phyloP scores from a whole-genome alignment of 1,140 invertebrate genomes.

The Maconellicoccus hirsutus region DNA sequence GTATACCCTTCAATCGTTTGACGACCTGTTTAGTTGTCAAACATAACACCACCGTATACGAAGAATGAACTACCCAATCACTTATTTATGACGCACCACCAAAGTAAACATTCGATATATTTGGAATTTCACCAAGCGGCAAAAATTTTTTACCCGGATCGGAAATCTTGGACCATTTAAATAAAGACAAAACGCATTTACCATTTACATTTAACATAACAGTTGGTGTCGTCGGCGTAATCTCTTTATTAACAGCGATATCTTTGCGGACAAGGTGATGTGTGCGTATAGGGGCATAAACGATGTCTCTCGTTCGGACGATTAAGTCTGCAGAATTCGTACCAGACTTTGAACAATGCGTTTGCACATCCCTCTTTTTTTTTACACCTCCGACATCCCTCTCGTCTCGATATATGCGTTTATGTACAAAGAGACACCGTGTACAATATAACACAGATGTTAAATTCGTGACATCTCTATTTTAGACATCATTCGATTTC shows the following conservation, averaged over 20 bases:
- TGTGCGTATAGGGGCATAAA: neutral
- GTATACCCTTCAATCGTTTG: constrained; percentile 13
- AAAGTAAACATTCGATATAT: constrained; percentile 21
- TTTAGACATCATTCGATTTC: constrained; percentile 18
- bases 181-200: no score
- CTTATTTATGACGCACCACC: constrained; percentile 14
- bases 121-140: neutral
- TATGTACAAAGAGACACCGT: neutral
- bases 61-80: constrained; percentile 15
- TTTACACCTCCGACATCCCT: neutral
- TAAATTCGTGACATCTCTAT: constrained; percentile 17
- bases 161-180: neutral
- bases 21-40: constrained; percentile 18
- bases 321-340: constrained; percentile 6
- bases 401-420: no score
- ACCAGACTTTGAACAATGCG: neutral
- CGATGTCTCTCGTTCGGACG: constrained; percentile 3
- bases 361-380: neutral
- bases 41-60: constrained; percentile 11
- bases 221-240: neutral
- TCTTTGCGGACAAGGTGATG: neutral
- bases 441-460: constrained; percentile 17
- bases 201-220: neutral
- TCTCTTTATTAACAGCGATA: constrained; percentile 20
- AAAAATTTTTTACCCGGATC: neutral